Base-by-base conservation (phyloP, 2,797 vertebrate species). In the Thripadectes ignobilis region DNA sequence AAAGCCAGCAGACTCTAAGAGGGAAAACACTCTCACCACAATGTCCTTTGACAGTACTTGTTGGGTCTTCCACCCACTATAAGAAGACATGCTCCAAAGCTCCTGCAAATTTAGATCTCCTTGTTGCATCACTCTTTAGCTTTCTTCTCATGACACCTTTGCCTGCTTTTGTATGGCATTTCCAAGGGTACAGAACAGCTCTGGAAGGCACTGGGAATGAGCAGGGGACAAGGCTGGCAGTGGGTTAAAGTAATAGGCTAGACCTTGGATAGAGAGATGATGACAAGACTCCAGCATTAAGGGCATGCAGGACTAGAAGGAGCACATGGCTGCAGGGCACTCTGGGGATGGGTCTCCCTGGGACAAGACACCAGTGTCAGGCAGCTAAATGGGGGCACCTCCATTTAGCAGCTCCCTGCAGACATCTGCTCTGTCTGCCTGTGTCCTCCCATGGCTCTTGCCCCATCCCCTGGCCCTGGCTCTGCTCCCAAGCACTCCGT, bases 361-460 rank as follows among this genome's bases (percentile, higher is more conserved):
- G 43, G 52, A 88, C 39, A 63, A 27, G 62, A n/a, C 22, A 57
- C 45, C 39, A 26, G 32, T 1, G 5, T 22, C 4, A 0, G 4
- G 2, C 15, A 38, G 62, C 46, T 74, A 55, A 48, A 79, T 55
- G 72, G 57, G 24, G 36, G n/a, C 55, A 61, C 4, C 34, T 69
- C 38, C n/a, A 54, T 7, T 54, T 2, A 77, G 65, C n/a, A 66
- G 63, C 32, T 39, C 51, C 63, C 36, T n/a, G 29, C 59, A 62
- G 71, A 29, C 39, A 45, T 55, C 68, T 86, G 48, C 30, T 71
- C 62, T 58, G 34, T 7, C 48, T 74, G 58, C 22, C 48, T 4
- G 34, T 36, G 43, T 78, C 41, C 46, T 79, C 45, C 51, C 2
- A 0, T 7, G 24, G 49, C 58, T 78, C 34, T 38, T 0, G 0